These are phyloP conservation scores for Drosophila ohnishii DNA, from an alignment of 1,140 invertebrate genomes.

Conservation along the genomic window DNA sequence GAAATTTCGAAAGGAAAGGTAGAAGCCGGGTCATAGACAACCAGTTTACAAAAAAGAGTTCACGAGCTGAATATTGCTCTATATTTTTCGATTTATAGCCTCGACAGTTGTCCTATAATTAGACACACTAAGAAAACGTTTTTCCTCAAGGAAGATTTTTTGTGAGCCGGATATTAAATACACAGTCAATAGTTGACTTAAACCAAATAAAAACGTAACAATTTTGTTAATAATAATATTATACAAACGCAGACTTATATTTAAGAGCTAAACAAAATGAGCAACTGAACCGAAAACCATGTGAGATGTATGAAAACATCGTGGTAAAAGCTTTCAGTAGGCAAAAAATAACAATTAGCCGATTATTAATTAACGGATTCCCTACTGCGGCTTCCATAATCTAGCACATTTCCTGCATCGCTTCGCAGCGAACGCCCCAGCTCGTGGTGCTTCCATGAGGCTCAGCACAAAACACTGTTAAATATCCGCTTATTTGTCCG, in stretches of 20 bases:
- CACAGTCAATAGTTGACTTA: no score
- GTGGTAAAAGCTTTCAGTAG: neutral
- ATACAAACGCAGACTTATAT: neutral
- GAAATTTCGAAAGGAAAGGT: no score
- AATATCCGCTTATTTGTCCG: constrained; percentile 21
- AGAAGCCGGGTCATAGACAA: no score
- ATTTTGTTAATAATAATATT: no score
- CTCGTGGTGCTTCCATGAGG: neutral
- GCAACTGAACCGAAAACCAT: neutral
- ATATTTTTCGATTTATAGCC: neutral
- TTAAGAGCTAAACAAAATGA: neutral
- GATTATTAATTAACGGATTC: neutral
- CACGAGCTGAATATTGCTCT: neutral
- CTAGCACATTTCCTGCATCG: neutral
- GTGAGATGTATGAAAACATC: neutral
- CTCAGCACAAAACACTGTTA: constrained; percentile 16
- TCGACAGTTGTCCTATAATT: no score
- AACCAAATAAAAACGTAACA: no score
- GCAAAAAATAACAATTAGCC: neutral
- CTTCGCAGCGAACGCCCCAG: neutral
- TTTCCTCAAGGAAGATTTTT: neutral
- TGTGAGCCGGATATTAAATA: neutral
- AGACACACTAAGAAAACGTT: neutral
- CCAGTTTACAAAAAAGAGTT: neutral
- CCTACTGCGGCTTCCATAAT: neutral